Evolutionary conservation across 2,888 invertebrate genomes (phyloP), one percentile per base, ranked within the genome.

Genomic region (Platycheirus albimanus): DNA sequence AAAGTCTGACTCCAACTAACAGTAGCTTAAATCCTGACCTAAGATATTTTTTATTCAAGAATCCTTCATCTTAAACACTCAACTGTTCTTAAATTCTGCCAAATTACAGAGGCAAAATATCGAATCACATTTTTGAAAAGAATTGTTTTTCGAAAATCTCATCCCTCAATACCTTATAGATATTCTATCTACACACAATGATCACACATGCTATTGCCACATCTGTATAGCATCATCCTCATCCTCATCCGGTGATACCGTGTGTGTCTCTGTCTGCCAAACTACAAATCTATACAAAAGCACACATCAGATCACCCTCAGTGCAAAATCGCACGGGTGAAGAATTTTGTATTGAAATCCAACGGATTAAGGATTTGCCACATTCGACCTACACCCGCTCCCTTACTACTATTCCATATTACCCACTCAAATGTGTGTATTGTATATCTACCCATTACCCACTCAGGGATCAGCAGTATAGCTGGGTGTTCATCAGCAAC

Each of bases 361-460:
- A 87, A 86, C 87, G 88, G 90, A 90, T 90, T 90, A 90, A 88
- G 89, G 89, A 89, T 89, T 89, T 89, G 89, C 87, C 87, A 88
- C 89, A 90, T 89, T 90, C 90, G 87, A 81, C 86, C 85, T 86
- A 85, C 85, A 17, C 43, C 28, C 45, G 28, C 61, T 8, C 19
- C 5, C 41, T 10, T 19, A 11, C 8, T 63, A 41, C n/a, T 43
- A 10, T 19, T 10, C 41, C 17, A 15, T 58, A 41, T 58, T 6
- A 28, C 51, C 15, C 24, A 58, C 64, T 63, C 63, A 76, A 41
- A 28, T 58, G 43, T 61, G n/a, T n/a, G n/a, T n/a, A n/a, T n/a
- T n/a, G n/a, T 36, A 70, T 38, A 45, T 5, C 8, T 17, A 11
- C 8, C 13, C 24, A 56, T 24, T 24, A 69, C 13, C 15, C n/a